Base-by-base conservation (phyloP, 2,113 vertebrate genomes). In the Morone saxatilis region DNA sequence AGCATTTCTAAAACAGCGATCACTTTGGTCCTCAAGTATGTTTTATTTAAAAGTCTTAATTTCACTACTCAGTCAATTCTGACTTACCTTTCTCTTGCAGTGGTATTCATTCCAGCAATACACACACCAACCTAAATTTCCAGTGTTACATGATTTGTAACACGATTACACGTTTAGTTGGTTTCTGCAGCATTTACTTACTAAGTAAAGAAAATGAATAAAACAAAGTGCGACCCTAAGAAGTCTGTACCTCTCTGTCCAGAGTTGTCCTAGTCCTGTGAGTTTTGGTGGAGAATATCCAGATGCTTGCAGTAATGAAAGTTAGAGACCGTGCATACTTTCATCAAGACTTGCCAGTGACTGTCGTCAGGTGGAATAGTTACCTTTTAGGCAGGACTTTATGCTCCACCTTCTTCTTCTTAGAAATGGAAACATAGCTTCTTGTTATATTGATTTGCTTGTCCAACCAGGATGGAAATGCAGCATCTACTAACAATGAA, bases 201-300 rank as follows among this genome's bases (percentile, higher is more conserved):
- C 6, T 4, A 36, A 36, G 4, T 25, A 16, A 31, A 3, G 0
- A 20, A 7, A 14, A 45, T n/a, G 2, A 31, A n/a, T 2, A 1
- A 22, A 51, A 61, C 5, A 1, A 72, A 19, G 14, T 16, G 7
- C 17, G 0, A 5, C 14, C 4, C 2, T 12, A 48, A 13, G 6
- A 20, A 13, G 19, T 19, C n/a, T 56, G 11, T 87, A 88, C 87
- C 87, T 90, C 7, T 78, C 4, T 53, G 45, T 4, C 43, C 19
- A 8, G 47, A 8, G 7, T 83, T 41, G 14, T 65, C 8, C 25
- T 5, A 2, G n/a, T 74, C 68, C 68, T 7, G 8, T 2, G 51
- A 56, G 8, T 63, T 57, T 57, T 31, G 38, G 51, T 40, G 38
- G 51, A 50, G n/a, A 6, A 31, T 31, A 31, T 40, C 10, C 53